Percentiles rank a stretch among this genome's conserved stretches.
Evolutionary conservation across 2,888 invertebrate genomes (phyloP).

Genomic region (Hydropsyche betteni): DNA sequence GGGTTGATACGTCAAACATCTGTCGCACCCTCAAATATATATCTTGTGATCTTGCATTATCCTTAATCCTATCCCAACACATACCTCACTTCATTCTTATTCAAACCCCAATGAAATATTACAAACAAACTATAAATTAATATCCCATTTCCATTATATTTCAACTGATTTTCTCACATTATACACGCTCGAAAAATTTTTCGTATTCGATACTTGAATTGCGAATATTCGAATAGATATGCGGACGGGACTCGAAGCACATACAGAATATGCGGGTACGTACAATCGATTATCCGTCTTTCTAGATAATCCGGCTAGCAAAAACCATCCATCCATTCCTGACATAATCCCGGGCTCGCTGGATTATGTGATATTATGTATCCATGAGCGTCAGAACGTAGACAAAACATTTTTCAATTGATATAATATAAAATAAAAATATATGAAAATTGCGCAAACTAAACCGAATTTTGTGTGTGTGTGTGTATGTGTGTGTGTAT

Average conservation of each 20-base stretch:
- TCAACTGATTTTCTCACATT: no score
- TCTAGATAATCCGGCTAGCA: constrained; percentile 19
- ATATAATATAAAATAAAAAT: no score
- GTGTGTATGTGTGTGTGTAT: no score
- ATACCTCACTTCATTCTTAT: not conserved
- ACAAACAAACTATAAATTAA: not conserved
- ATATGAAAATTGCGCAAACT: no score
- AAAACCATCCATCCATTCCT: constrained; percentile 31
- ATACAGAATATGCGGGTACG: no score
- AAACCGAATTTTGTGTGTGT: no score
- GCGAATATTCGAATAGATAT: not conserved
- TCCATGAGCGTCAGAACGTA: not conserved
- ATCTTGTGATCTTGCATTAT: constrained; percentile 50
- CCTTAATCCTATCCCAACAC: constrained; percentile 49
- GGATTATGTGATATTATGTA: constrained; percentile 16
- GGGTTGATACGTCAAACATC: constrained; percentile 40
- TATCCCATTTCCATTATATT: not conserved
- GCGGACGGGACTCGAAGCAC: no score
- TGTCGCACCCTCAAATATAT: constrained; percentile 44
- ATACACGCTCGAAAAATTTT: no score
- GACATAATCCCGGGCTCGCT: constrained; percentile 11
- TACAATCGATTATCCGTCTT: constrained; percentile 23
- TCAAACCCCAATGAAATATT: not conserved
- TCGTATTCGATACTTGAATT: no score
- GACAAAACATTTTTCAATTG: no score